A percentile compares a stretch with the other conserved stretches of the same genome.
Conservation (phyloP, 2,113 vertebrate species). For the Conger conger region DNA sequence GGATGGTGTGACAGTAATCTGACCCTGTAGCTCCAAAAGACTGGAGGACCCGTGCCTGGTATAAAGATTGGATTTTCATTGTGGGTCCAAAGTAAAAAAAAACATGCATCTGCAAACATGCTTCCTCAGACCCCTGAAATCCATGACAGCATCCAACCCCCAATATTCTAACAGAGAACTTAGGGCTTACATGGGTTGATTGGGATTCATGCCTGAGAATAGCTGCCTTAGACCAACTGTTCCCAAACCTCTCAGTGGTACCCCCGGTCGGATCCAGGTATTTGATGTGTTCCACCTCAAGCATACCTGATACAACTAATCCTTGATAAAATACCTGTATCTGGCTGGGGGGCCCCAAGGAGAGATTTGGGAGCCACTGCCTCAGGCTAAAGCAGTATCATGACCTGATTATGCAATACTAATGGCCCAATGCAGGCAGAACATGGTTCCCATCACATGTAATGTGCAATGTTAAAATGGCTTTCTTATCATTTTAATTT, state of each 20-base stretch:
- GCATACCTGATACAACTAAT: too few species aligned
- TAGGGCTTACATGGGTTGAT: constrained; percentile 33
- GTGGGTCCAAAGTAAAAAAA: constrained; percentile 46
- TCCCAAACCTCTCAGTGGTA: too few species aligned
- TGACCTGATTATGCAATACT: neutral
- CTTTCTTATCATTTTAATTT: neutral
- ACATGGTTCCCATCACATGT: neutral
- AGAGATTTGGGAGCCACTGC: too few species aligned
- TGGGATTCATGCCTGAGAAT: constrained; percentile 24
- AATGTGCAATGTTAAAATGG: neutral
- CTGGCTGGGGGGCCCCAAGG: too few species aligned
- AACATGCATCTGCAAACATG: constrained; percentile 48
- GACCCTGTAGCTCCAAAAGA: neutral
- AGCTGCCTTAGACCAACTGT: neutral
- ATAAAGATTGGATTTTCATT: constrained; percentile 36
- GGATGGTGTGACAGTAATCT: neutral
- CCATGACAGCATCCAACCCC: constrained; percentile 23
- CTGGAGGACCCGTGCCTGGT: neutral
- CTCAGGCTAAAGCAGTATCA: neutral
- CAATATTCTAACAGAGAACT: constrained; percentile 34
- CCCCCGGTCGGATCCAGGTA: too few species aligned
- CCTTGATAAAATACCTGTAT: too few species aligned
- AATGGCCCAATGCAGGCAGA: neutral
- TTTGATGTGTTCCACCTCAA: too few species aligned
- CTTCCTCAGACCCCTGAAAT: constrained; percentile 50